Evolutionary conservation across 2,797 vertebrate species (phyloP).

Genomic region (Gorsachius magnificus): DNA sequence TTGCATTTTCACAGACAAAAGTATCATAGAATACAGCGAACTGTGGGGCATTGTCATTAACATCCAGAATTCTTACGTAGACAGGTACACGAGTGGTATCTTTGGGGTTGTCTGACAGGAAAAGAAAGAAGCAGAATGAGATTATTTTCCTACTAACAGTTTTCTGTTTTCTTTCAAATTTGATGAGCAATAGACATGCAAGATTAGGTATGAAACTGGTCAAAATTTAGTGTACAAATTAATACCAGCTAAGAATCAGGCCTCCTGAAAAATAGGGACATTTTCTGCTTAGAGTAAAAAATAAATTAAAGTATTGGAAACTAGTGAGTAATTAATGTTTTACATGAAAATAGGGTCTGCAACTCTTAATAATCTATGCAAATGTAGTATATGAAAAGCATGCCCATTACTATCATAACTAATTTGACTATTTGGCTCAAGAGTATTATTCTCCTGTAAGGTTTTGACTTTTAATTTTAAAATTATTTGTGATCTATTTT

Average conservation of each 20-base stretch:
- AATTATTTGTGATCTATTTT: background rate
- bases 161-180: background rate
- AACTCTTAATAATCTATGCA: background rate
- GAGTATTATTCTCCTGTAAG: background rate
- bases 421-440: background rate
- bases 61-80: constrained; percentile 93
- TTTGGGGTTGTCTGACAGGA: constrained; percentile 87
- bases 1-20: constrained; percentile 96
- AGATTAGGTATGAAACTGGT: background rate
- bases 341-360: background rate
- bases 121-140: background rate
- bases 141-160: background rate
- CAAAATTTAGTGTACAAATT: background rate
- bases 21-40: constrained; percentile 97
- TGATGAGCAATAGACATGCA: background rate
- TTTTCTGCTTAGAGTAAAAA: background rate
- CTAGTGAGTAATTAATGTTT: background rate
- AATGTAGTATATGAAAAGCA: constrained; percentile 10
- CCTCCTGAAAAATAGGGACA: background rate
- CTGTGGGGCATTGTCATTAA: constrained; percentile 97
- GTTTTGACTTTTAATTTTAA: background rate
- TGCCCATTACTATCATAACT: background rate
- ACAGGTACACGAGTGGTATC: constrained; percentile 92
- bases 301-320: background rate
- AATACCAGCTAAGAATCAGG: background rate